phyloP scores from a whole-genome alignment of 2,888 invertebrate genomes.

The Apodemia mormo region DNA sequence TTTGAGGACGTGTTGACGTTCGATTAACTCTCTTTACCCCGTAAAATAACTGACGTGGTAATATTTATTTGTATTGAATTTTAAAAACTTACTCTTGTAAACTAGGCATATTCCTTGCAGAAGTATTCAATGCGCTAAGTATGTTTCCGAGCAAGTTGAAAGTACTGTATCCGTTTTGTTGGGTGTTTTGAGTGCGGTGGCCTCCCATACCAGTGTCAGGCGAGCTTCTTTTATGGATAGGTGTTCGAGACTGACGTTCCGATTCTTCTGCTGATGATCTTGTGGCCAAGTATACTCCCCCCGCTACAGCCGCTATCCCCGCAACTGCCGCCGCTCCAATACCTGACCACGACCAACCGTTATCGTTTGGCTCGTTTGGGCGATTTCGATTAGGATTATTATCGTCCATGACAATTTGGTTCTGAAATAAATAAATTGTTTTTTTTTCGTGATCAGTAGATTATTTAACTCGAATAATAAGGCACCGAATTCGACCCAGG shows the following conservation, averaged over 20 bases:
- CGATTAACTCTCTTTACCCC: too few species aligned
- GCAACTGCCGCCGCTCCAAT: constrained; percentile 26
- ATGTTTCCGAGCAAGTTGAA: background rate
- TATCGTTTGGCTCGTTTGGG: background rate
- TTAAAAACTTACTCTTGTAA: constrained; percentile 13
- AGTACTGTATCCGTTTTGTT: background rate
- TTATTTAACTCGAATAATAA: too few species aligned
- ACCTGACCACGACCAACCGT: constrained; percentile 26
- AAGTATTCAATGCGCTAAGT: background rate
- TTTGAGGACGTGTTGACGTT: too few species aligned
- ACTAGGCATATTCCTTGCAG: background rate
- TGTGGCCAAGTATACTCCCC: constrained; percentile 26
- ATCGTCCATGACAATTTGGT: background rate
- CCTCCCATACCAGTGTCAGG: background rate
- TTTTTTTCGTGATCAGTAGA: too few species aligned
- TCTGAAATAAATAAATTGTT: background rate
- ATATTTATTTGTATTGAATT: too few species aligned
- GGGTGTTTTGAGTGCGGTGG: background rate
- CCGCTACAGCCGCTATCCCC: constrained; percentile 26
- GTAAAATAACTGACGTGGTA: too few species aligned
- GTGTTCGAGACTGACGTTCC: background rate
- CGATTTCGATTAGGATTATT: constrained; percentile 4
- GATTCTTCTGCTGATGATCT: background rate
- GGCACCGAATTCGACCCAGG: too few species aligned
- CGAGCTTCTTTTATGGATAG: background rate